Conservation (phyloP, 2,888 invertebrate species). For the Orthosia gracilis region DNA sequence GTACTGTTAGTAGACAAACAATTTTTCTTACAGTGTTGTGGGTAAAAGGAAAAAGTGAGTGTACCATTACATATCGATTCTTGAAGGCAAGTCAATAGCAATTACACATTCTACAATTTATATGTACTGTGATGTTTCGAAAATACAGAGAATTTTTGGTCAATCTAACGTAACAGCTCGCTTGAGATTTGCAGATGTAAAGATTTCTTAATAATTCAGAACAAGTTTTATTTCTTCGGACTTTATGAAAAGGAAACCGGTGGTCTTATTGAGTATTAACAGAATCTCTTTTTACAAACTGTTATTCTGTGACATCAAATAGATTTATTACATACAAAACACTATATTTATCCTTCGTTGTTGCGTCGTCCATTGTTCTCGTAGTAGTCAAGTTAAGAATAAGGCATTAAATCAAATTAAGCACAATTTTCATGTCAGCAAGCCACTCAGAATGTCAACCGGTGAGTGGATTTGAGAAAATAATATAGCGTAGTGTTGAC, state of each 20-base stretch:
- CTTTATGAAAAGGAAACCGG: background rate
- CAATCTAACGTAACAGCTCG: background rate
- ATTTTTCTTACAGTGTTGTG: no score
- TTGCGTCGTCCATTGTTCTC: conserved; percentile 48
- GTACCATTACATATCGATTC: no score
- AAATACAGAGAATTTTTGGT: no score
- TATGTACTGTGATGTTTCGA: no score
- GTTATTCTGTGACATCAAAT: conserved; percentile 10
- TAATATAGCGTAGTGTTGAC: conserved; percentile 47
- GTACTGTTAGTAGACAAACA: no score
- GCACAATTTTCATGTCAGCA: conserved; percentile 77
- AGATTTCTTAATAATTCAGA: background rate
- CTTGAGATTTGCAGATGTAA: background rate
- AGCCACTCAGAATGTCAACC: conserved; percentile 74
- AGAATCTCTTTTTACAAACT: background rate
- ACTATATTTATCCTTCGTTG: conserved; percentile 22
- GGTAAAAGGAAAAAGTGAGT: no score
- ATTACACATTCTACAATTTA: no score
- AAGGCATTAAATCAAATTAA: conserved; percentile 62
- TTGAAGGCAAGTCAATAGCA: no score
- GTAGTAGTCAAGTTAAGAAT: conserved; percentile 64
- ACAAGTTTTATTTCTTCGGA: background rate
- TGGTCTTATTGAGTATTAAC: background rate
- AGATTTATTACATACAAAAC: conserved; percentile 30
- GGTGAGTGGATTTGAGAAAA: conserved; percentile 50